Conservation (phyloP, 2,797 vertebrate species). For the Tenualosa thibaudeaui region DNA sequence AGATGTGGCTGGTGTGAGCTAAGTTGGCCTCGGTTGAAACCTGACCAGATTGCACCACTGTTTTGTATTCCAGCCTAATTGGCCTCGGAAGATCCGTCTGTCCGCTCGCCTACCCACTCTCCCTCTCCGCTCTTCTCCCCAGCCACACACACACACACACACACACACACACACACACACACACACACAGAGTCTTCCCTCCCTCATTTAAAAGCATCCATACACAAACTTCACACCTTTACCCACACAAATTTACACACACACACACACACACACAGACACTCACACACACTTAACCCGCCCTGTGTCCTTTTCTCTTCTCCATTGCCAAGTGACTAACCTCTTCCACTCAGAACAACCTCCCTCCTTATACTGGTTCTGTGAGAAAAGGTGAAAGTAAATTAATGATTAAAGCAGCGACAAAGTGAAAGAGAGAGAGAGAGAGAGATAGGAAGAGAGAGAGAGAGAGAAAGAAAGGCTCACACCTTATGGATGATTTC, state of each 20-base stretch:
- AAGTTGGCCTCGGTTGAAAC: conserved; percentile 62
- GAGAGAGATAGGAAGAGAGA: background rate
- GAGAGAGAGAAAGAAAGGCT: background rate
- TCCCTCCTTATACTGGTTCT: background rate
- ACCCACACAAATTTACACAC: background rate
- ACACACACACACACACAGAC: conserved; percentile 7
- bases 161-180: conserved; percentile 37
- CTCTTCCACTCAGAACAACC: background rate
- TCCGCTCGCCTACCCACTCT: conserved; percentile 44
- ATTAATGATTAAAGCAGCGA: background rate
- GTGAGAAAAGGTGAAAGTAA: background rate
- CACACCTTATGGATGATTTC: background rate
- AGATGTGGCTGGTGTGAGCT: conserved; percentile 61
- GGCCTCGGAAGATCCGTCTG: conserved; percentile 75
- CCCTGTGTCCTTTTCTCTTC: background rate
- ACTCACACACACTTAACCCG: background rate
- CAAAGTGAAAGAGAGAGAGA: background rate
- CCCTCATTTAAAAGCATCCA: conserved; percentile 20
- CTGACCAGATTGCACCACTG: conserved; percentile 73
- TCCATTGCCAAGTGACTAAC: background rate
- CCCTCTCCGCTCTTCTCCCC: conserved; percentile 34
- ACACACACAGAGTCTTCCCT: conserved; percentile 32
- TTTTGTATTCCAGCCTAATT: conserved; percentile 82
- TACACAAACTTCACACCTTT: conserved; percentile 3
- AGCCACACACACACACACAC: conserved; percentile 46